Conservation (phyloP, 2,113 vertebrate species). For the Eolophus roseicapilla region DNA sequence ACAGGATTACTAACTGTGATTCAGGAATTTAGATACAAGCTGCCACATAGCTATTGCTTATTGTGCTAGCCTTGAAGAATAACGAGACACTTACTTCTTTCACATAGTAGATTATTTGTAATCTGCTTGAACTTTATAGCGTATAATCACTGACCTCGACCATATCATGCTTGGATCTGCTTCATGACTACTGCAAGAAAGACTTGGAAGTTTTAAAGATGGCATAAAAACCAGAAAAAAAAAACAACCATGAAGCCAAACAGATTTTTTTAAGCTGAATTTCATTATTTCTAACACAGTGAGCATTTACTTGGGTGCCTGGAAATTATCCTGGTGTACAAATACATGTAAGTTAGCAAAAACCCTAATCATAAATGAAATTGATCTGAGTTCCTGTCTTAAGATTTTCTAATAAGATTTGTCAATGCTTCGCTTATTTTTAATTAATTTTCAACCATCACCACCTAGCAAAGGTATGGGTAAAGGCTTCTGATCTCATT, state of each 20-base stretch:
- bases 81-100: slow-evolving; percentile 28
- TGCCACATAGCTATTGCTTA: not conserved
- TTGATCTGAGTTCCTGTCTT: not conserved
- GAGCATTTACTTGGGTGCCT: not conserved
- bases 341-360: not conserved
- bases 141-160: not conserved
- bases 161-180: not conserved
- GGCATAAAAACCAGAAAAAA: not conserved
- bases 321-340: not conserved
- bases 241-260: not conserved
- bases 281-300: not conserved
- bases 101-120: not conserved
- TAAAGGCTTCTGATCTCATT: not conserved
- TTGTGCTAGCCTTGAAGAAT: slow-evolving; percentile 10
- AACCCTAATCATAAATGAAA: not conserved
- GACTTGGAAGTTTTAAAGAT: not conserved
- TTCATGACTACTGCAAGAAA: not conserved
- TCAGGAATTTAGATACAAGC: slow-evolving; percentile 25
- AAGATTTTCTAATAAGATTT: not conserved
- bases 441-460: not conserved
- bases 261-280: not conserved
- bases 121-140: not conserved
- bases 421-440: not conserved
- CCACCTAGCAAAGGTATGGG: not conserved
- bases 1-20: slow-evolving; percentile 34